Base-by-base conservation (phyloP, 2,113 vertebrate genomes). In the Poecilia latipinna region DNA sequence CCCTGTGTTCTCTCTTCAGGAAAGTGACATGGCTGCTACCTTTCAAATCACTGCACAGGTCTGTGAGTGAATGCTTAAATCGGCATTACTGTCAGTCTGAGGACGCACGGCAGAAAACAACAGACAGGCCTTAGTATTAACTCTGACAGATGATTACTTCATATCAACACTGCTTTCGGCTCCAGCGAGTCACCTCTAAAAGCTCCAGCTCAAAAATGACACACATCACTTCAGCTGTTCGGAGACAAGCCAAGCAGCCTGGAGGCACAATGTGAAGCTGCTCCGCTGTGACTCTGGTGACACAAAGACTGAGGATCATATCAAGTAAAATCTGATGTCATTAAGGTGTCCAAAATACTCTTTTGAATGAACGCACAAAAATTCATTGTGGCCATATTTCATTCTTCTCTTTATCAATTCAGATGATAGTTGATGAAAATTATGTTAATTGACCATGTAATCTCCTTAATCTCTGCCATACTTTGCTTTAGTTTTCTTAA, bases 141-240 rank as follows among this genome's bases (percentile, higher is more conserved):
- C 33, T 73, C 57, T 87, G 85, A 86, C 85, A 74, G 68, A 72
- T 73, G 71, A 86, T 89, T 70, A 78, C 61, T 69, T 80, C 66
- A 26, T 60, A 39, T 1, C 17, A 62, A n/a, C 31, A 12, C 4
- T 22, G 42, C 51, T 61, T 76, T 74, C 61, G 70, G 69, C 44
- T 32, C 4, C 63, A 28, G 44, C 48, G 4, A 70, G 72, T 89
- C 83, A 75, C 78, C 78, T 72, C 65, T 42, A 77, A 78, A 74
- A 61, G 74, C 79, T 13, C 68, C 76, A 2, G 68, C 82, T 83
- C 69, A 28, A 10, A 64, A 62, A 65, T 66, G 77, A 80, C 74
- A 66, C 1, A 32, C 75, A 70, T 78, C 77, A 60, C 1, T 7
- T 42, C 35, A 37, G 70, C 42, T 77, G 3, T 77, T 51, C 66